Evolutionary conservation across 2,113 vertebrate species (phyloP).

Genomic region (Sceloporus undulatus): DNA sequence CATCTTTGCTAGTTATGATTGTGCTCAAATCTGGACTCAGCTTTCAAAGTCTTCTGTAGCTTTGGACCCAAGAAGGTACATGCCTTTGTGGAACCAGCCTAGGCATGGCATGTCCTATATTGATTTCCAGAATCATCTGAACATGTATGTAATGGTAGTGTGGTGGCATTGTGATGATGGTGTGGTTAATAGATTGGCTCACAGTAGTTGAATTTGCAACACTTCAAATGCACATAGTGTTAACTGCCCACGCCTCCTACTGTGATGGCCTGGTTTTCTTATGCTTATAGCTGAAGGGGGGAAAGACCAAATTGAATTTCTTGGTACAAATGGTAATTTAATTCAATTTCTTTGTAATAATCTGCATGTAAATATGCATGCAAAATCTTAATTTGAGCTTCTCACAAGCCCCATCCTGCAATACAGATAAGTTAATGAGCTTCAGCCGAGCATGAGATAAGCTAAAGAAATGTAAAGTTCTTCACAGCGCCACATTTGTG

Average conservation of each 20-base stretch:
- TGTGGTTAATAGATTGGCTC: not conserved
- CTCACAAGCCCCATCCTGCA: constrained; percentile 58
- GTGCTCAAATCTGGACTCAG: not conserved
- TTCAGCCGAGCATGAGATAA: constrained; percentile 62
- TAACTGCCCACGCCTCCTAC: not conserved
- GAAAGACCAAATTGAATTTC: constrained; percentile 50
- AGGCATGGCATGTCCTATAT: not conserved
- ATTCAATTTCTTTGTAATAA: constrained; percentile 54
- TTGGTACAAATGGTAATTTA: constrained; percentile 53
- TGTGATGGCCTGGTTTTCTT: constrained; percentile 18
- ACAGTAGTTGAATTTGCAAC: not conserved
- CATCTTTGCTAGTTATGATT: too few relatives aligned
- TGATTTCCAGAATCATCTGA: not conserved
- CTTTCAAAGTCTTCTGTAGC: not conserved
- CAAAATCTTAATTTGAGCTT: constrained; percentile 62
- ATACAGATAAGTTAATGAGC: constrained; percentile 55
- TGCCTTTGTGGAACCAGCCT: not conserved
- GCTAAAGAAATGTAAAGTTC: constrained; percentile 51
- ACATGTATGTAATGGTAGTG: not conserved
- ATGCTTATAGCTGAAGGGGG: not conserved
- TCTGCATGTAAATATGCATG: constrained; percentile 49
- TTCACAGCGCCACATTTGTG: constrained; percentile 44
- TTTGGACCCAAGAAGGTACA: not conserved
- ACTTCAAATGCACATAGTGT: not conserved
- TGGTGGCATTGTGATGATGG: not conserved